A percentile compares a stretch with the other conserved stretches of the same genome.
Evolutionary conservation across 2,113 vertebrate species (phyloP).

Genomic region (Plecturocebus donacophilus): DNA sequence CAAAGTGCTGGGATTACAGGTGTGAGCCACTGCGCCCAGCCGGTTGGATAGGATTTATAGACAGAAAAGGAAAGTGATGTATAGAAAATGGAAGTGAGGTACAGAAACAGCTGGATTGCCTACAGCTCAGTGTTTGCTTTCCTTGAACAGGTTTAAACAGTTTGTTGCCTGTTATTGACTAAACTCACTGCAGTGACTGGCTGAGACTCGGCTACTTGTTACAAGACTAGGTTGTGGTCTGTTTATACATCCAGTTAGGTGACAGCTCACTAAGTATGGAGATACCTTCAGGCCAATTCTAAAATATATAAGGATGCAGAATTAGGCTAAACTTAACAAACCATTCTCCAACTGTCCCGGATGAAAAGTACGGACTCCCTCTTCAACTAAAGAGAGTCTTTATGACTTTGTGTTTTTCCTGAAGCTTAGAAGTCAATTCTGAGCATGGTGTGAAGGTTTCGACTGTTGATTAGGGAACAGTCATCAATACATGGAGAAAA

Average conservation of each 20-base stretch:
- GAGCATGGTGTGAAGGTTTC: background rate
- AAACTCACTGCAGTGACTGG: background rate
- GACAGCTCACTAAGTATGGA: background rate
- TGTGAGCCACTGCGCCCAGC: too few species aligned
- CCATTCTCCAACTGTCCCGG: background rate
- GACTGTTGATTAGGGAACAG: background rate
- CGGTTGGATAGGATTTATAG: background rate
- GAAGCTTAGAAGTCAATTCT: constrained; percentile 5
- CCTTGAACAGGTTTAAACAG: background rate
- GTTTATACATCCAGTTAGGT: background rate
- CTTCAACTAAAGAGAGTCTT: background rate
- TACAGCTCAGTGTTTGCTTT: background rate
- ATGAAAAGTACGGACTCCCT: background rate
- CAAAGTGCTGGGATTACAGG: too few species aligned
- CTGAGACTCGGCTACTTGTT: background rate
- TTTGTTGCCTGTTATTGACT: background rate
- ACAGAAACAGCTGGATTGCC: background rate
- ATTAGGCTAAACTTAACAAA: background rate
- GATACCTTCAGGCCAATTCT: background rate
- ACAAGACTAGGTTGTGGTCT: background rate
- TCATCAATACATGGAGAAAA: constrained; percentile 4
- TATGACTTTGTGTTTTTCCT: background rate
- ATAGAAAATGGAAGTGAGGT: background rate
- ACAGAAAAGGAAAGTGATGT: background rate
- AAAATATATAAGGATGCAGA: background rate